phyloP scores from a whole-genome alignment of 2,888 invertebrate genomes.

The Eupithecia abbreviata region DNA sequence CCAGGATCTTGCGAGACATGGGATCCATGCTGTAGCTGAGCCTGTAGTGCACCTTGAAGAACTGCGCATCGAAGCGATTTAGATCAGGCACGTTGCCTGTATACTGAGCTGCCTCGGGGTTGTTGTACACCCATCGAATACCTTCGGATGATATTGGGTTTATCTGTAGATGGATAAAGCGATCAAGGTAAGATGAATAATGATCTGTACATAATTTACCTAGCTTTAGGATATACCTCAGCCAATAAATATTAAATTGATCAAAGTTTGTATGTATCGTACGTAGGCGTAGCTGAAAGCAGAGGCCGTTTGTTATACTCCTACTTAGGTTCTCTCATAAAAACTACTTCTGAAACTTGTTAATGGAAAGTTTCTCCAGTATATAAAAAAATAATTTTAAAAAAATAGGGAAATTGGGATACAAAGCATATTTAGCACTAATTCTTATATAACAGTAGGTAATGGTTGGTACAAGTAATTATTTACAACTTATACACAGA shows the following conservation, averaged over 20 bases:
- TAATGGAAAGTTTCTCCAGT: no score
- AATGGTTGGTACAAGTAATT: no score
- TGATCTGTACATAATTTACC: neutral
- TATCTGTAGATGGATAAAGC: slow-evolving; percentile 26
- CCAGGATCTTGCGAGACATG: slow-evolving; percentile 55
- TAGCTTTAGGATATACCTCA: neutral
- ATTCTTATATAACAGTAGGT: no score
- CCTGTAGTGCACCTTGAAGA: slow-evolving; percentile 85
- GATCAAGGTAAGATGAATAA: neutral
- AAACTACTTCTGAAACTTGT: no score
- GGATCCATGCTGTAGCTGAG: slow-evolving; percentile 49
- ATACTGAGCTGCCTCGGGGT: slow-evolving; percentile 78
- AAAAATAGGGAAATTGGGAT: no score
- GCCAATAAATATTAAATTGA: neutral
- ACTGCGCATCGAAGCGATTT: slow-evolving; percentile 85
- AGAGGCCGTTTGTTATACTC: no score
- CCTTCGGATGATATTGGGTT: slow-evolving; percentile 55
- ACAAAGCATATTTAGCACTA: no score
- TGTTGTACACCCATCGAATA: slow-evolving; percentile 60
- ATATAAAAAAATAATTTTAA: no score
- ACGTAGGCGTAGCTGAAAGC: no score
- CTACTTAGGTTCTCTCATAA: no score
- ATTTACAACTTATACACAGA: no score
- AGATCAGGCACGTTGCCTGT: slow-evolving; percentile 85
- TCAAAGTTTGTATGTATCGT: neutral